Evolutionary conservation across 2,797 vertebrate species (phyloP), one percentile per base, ranked within the genome.

Genomic region (Myripristis murdjan): DNA sequence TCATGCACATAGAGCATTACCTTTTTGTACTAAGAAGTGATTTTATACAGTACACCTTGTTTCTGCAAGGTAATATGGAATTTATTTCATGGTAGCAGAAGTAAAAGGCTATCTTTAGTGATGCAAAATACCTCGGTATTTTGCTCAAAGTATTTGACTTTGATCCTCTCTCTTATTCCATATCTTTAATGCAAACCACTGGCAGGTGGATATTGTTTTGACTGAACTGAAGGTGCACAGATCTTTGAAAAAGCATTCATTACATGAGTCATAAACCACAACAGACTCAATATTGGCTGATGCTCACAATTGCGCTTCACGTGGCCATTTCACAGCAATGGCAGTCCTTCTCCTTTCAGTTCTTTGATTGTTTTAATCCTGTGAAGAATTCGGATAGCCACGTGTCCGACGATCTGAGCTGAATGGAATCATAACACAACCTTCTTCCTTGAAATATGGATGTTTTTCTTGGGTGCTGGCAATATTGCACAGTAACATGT

Each of bases 391-490:
- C 75, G 73, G 52, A 58, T 57, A 31, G 23, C 39, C 48, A 33
- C 16, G 11, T 2, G 26, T 73, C 47, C 47, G 49, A 72, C 31
- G 20, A 80, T 73, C 56, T 64, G 53, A 28, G 56, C 24, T 43
- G 49, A 81, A 48, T 60, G 47, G 73, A 75, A 72, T 63, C 28
- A 65, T 68, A 86, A 71, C 47, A 70, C 22, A 41, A 18, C 56
- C 63, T 63, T 67, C 41, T 26, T 58, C 39, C 23, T 12, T 24
- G 20, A 26, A n/a, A 5, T 24, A 70, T 52, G 35, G 44, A 33
- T 58, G 72, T 73, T 87, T 84, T 70, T 51, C 44, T 79, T 82
- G 64, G 76, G 76, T 3, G 9, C 51, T 3, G n/a, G 46, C 28
- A 7, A 51, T 79, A 37, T 75, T 81, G 60, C 41, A 31, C 28